Conservation (phyloP, 2,797 vertebrate species). For the Mionectes olivaceus region DNA sequence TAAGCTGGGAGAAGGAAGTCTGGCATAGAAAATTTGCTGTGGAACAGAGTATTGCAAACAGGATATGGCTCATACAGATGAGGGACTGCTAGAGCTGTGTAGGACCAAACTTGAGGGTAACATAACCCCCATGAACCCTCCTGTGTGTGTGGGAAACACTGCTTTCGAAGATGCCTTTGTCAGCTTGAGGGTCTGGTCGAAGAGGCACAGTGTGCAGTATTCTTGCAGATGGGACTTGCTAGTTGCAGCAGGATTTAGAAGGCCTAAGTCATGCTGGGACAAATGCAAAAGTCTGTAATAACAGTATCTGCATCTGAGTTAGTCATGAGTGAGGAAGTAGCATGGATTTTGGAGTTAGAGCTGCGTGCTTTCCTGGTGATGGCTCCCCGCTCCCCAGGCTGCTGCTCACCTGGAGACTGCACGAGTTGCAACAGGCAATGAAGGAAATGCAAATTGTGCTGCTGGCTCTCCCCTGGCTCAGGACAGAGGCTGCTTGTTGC, state of each 20-base stretch:
- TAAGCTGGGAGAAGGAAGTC: not conserved
- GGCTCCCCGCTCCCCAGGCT: not conserved
- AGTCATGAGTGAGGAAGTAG: not conserved
- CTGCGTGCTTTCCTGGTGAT: not conserved
- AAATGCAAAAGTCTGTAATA: not conserved
- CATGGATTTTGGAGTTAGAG: accelerated
- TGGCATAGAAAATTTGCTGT: not conserved
- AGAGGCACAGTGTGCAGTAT: not conserved
- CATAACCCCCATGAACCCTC: not conserved
- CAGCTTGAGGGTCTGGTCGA: not conserved
- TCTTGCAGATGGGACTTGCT: not conserved
- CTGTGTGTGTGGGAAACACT: not conserved
- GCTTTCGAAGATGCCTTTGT: not conserved
- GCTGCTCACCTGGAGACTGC: not conserved
- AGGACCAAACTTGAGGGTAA: not conserved
- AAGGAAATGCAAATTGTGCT: not conserved
- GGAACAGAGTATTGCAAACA: not conserved
- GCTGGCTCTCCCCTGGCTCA: not conserved
- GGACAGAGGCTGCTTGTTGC: not conserved
- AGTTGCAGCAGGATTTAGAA: not conserved
- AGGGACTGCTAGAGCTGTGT: not conserved
- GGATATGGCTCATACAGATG: not conserved
- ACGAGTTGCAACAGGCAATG: not conserved
- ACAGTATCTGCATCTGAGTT: not conserved
- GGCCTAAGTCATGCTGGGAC: not conserved